Percentiles rank a stretch among this genome's conserved stretches.
Conservation (phyloP, 2,797 vertebrate species). For the Syngnathus rostellatus region DNA sequence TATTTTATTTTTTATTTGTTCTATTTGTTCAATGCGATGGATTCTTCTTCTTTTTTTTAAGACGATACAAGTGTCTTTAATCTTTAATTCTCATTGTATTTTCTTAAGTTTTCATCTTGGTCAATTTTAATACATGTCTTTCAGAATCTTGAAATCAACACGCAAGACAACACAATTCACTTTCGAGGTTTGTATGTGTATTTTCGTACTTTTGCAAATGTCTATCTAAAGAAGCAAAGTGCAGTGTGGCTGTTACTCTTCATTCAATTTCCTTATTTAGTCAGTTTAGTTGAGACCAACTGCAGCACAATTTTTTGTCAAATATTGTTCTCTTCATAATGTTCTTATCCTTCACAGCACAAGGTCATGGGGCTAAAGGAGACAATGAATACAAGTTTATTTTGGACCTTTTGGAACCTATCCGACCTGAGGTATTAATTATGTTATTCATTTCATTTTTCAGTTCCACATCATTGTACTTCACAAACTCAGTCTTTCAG, state of each 20-base stretch:
- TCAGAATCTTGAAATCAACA: constrained; percentile 80
- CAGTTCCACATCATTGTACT: background rate
- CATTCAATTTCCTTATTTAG: background rate
- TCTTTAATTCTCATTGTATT: background rate
- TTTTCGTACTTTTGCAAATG: constrained; percentile 22
- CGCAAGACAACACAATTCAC: constrained; percentile 80
- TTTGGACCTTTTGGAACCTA: constrained; percentile 81
- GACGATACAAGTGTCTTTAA: background rate
- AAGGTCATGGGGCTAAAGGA: constrained; percentile 93
- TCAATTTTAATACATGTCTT: constrained; percentile 24
- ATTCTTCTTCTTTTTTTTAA: background rate
- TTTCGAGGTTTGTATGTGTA: constrained; percentile 77
- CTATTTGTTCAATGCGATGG: background rate
- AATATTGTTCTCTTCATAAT: background rate
- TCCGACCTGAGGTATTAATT: constrained; percentile 81
- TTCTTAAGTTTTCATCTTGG: background rate
- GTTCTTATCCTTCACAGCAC: constrained; percentile 62
- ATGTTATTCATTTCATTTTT: background rate
- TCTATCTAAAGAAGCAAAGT: background rate
- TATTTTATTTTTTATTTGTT: background rate
- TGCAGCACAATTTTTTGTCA: background rate
- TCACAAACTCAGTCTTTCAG: background rate
- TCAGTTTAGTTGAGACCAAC: too few species aligned
- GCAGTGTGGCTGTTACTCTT: background rate
- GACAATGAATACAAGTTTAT: constrained; percentile 90